Evolutionary conservation across 2,113 vertebrate species (phyloP).

Genomic region (Pseudonaja textilis): DNA sequence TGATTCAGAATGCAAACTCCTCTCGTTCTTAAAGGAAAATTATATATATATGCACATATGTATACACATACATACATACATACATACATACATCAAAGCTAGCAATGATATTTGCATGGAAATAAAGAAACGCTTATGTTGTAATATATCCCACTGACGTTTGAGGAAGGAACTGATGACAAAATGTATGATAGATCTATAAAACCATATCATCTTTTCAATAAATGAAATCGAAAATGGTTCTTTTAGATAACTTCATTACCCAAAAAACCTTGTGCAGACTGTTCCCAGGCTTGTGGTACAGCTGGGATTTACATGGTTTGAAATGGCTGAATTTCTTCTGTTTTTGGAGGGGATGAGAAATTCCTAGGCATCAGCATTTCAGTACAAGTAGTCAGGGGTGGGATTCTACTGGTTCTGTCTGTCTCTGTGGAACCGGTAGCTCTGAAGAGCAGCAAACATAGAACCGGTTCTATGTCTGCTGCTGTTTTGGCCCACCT

Average conservation of each 20-base stretch:
- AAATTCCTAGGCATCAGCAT: slow-evolving; percentile 32
- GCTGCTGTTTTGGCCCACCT: too few species aligned
- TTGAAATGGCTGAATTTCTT: background rate
- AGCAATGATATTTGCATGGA: background rate
- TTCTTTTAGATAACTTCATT: background rate
- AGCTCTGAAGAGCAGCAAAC: too few species aligned
- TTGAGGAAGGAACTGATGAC: background rate
- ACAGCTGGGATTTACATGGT: background rate
- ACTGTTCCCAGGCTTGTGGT: background rate
- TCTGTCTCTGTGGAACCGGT: too few species aligned
- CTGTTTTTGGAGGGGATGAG: background rate
- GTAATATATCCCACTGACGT: background rate
- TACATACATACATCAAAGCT: background rate
- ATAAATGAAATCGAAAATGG: background rate
- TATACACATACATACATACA: too few species aligned
- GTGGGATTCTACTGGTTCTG: too few species aligned
- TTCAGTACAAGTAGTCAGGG: background rate
- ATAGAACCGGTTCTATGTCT: too few species aligned
- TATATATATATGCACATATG: too few species aligned
- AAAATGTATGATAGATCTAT: background rate
- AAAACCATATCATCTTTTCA: background rate
- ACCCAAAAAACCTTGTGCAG: background rate
- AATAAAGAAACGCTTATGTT: background rate
- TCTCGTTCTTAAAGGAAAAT: background rate
- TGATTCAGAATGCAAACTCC: background rate